phyloP scores from a whole-genome alignment of 2,888 invertebrate species.

The Pomacea canaliculata region DNA sequence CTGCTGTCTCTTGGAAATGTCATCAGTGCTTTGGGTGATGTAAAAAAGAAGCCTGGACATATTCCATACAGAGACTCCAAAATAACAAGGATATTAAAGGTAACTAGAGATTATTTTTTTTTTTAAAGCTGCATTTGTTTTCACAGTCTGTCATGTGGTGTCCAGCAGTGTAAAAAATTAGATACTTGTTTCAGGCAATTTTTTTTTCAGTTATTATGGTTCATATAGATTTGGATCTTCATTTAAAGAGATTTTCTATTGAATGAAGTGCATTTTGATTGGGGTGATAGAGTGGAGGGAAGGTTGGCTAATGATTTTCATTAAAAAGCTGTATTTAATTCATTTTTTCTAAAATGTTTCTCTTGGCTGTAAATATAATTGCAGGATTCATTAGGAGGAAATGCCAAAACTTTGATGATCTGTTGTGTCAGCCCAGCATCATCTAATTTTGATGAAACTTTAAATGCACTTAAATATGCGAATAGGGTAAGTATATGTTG shows the following conservation, averaged over 20 bases:
- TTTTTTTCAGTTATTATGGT: too few species aligned
- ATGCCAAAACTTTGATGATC: conserved; percentile 70
- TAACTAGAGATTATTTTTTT: conserved; percentile 27
- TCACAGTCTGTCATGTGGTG: too few species aligned
- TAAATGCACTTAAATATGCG: conserved; percentile 70
- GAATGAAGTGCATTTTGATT: too few species aligned
- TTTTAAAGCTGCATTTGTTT: too few species aligned
- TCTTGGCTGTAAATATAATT: conserved; percentile 13
- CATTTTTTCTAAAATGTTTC: not conserved
- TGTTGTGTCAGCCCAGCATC: conserved; percentile 69
- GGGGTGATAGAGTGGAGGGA: too few species aligned
- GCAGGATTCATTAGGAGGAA: conserved; percentile 70
- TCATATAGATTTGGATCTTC: too few species aligned
- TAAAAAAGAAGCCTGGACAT: conserved; percentile 66
- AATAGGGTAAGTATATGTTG: conserved; percentile 61
- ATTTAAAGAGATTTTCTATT: too few species aligned
- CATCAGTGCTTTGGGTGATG: conserved; percentile 68
- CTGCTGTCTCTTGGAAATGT: conserved; percentile 69
- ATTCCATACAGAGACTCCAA: conserved; percentile 70
- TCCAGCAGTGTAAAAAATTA: too few species aligned
- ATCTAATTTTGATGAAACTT: conserved; percentile 69
- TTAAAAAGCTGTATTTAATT: not conserved
- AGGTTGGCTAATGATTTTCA: too few species aligned
- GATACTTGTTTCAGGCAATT: too few species aligned
- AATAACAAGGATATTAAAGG: conserved; percentile 68